Evolutionary conservation across 2,113 vertebrate species (phyloP).

Genomic region (Festucalex cinctus): DNA sequence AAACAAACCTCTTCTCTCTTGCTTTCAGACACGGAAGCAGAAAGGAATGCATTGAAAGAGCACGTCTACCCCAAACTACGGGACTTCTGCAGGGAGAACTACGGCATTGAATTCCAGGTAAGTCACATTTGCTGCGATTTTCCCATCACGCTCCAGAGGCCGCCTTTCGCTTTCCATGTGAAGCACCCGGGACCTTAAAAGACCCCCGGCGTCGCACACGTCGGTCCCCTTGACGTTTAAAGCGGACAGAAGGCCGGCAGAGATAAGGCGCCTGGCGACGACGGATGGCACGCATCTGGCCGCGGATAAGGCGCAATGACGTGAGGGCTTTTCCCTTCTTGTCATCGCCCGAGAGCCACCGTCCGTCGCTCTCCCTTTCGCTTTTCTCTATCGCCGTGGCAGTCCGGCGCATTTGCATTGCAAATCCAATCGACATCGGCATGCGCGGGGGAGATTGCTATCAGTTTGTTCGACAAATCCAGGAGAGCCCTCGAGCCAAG

Average conservation of each 20-base stretch:
- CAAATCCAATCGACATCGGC: conserved; percentile 59
- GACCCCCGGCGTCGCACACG: conserved; percentile 5
- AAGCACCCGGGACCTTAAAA: conserved; percentile 7
- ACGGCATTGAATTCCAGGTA: conserved; percentile 99
- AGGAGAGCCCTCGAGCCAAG: conserved; percentile 31
- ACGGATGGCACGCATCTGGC: conserved; percentile 29
- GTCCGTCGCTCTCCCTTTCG: neutral
- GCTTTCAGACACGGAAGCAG: conserved; percentile 88
- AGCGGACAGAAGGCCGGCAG: conserved; percentile 50
- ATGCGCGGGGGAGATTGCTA: conserved; percentile 42
- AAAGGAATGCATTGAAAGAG: conserved; percentile 90
- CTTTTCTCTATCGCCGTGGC: conserved; percentile 8
- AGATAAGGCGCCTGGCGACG: conserved; percentile 54
- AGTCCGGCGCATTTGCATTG: conserved; percentile 68
- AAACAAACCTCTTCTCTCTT: neutral
- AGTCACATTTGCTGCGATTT: conserved; percentile 4
- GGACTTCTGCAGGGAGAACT: conserved; percentile 99
- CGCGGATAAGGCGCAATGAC: conserved; percentile 30
- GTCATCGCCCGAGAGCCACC: conserved; percentile 33
- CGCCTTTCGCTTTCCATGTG: neutral
- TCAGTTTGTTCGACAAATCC: conserved; percentile 66
- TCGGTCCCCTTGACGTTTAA: conserved; percentile 21
- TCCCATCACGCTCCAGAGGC: neutral
- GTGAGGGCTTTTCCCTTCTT: conserved; percentile 47
- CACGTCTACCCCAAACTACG: conserved; percentile 95